Evolutionary conservation across 2,113 vertebrate species (phyloP), one percentile per base, ranked within the genome.

Genomic region (Paracanthobrama guichenoti): DNA sequence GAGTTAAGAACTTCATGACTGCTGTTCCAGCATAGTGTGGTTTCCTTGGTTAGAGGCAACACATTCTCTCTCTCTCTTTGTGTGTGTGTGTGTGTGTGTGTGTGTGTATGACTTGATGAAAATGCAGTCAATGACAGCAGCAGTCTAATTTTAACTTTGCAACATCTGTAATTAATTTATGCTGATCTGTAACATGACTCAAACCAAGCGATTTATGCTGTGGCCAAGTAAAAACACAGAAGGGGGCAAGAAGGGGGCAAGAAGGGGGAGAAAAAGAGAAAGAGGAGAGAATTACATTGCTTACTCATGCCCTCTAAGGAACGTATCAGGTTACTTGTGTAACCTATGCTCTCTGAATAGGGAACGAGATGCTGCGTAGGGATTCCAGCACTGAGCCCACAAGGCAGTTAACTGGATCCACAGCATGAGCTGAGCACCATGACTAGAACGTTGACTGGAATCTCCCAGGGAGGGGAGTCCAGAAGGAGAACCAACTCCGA

Each of bases 81-180:
- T 20, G 16, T 6, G 5, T 55, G 16, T 46, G 2, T 46, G 2
- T 42, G 39, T 46, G 4, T 73, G 5, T 77, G 50, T 76, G 74
- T 57, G 74, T 76, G 46, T 12, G 18, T 18, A 16, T 35, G 44
- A 12, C 5, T 39, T 31, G 20, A 59, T 6, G 5, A 26, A 39
- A 79, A 2, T 46, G n/a, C 39, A 79, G 77, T 44, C 78, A 80
- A 20, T 66, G 59, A 48, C 60, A 48, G 9, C 42, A 44, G 10
- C 78, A 31, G 78, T 81, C 79, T 81, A 55, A 81, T 55, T 71
- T 57, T 81, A 69, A 71, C 66, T 20, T 16, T 28, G 62, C 13
- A 26, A 35, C 24, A 64, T 55, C 59, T 79, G 66, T 71, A 69
- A 55, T 82, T 71, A 13, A 71, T 57, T 82, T 71, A 57, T 55